Evolutionary conservation across 2,113 vertebrate species (phyloP), one percentile per base, ranked within the genome.

Genomic region (Rhizomys pruinosus): DNA sequence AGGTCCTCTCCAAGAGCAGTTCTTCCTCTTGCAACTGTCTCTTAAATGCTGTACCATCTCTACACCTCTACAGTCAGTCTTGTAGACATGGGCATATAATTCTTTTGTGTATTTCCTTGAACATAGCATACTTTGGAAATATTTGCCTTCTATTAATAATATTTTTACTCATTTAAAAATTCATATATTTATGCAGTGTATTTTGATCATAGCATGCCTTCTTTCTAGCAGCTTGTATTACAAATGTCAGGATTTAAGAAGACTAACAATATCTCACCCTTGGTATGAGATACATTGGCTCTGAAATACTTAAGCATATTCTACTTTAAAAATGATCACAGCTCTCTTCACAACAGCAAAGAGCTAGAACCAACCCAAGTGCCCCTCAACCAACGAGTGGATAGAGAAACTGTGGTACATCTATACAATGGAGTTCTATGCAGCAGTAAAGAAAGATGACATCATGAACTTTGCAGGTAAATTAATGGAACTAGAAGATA

Each of bases 91-190:
- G 11, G 13, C 42, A 68, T 87, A 64, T 61, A 76, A 69, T 92
- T 92, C 4, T 77, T 15, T 55, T 77, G 1, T 59, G 64, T 64
- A 27, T 66, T 95, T 96, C 15, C 23, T 92, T 42, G 16, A 82
- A 42, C 25, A 89, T 87, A 89, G 32, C 3, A 55, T 73, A 59
- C 88, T 79, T 94, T 95, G 34, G 84, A 95, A 95, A 84, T 61
- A 59, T 39, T 71, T 55, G 22, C 37, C 64, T 71, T 69, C 32
- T n/a, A 47, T 69, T 84, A 92, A 63, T 57, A 82, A 82, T 47
- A 82, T 44, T 66, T 19, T 66, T 29, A 47, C 34, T 44, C 64
- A 44, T 44, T 34, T 42, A 27, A 82, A 47, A 66, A 64, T 66
- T 29, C 34, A 10, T 27, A 44, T 22, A 27, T 66, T 82, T 66